Evolutionary conservation across 2,113 vertebrate species (phyloP).

Genomic region (Clarias macrocephalus): DNA sequence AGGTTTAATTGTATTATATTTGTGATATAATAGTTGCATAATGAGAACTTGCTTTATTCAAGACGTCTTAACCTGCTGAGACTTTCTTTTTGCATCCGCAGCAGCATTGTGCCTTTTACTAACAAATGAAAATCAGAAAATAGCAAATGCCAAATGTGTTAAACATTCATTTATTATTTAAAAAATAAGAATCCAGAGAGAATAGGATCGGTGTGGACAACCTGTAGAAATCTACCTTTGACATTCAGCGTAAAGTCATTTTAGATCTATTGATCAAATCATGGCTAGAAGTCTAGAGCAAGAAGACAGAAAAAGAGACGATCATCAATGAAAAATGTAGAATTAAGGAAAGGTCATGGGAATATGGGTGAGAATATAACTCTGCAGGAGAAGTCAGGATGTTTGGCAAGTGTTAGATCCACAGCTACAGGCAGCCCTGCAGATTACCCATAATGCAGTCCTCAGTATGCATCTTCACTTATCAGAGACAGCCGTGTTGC

Average conservation of each 20-base stretch:
- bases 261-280: neutral
- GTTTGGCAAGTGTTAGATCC: constrained; percentile 57
- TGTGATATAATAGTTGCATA: neutral
- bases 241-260: neutral
- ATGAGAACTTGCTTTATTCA: neutral
- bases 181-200: neutral
- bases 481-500: constrained; percentile 78
- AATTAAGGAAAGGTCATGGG: neutral
- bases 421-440: constrained; percentile 69
- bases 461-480: constrained; percentile 67
- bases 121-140: neutral
- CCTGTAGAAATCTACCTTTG: neutral
- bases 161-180: neutral
- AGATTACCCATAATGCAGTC: constrained; percentile 69
- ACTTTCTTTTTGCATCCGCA: neutral
- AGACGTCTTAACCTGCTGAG: neutral
- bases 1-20: neutral
- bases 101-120: neutral
- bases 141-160: neutral
- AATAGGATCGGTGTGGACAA: neutral
- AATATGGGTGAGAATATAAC: neutral
- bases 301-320: neutral
- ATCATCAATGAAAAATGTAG: neutral
- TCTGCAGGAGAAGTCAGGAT: neutral
- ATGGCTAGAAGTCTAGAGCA: neutral